Evolutionary conservation across 1,140 invertebrate species (phyloP), one percentile per base, ranked within the genome.

Genomic region (Dryas iulia): DNA sequence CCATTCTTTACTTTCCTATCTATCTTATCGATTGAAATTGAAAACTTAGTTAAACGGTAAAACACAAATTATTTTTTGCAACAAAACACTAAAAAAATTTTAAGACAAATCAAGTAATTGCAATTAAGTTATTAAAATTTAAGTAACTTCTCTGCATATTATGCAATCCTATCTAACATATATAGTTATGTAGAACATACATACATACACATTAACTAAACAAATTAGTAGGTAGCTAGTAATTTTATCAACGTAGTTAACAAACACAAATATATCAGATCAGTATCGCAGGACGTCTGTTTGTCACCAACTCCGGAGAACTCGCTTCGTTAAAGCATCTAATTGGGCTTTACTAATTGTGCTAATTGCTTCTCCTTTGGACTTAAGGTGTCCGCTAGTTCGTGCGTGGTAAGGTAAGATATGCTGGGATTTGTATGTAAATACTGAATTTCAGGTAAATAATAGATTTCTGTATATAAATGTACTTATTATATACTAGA

Each of bases 281-380:
- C 72, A 24, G 74, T 66, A 77, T 78, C 76, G 65, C 81, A 83
- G 84, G 82, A 81, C 77, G 80, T 78, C 81, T 85, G 78, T 86
- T 86, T 86, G 84, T 84, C 79, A 82, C 76, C 72, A 83, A 84
- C 79, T 84, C 76, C 73, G 63, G 82, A 78, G 71, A 87, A 87
- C 80, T 86, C 78, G 83, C 81, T 88, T 88, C 87, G 84, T 87
- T 90, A 87, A 81, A 81, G 75, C 82, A 86, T 63, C 83, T 90
- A 90, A 90, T 90, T 90, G 86, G 82, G 77, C 81, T 77, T 69
- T 80, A 74, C 81, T 89, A 86, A 87, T 87, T 87, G 81, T 83
- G 76, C 81, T 87, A 85, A 89, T 89, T 89, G 84, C 86, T 81
- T 78, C 81, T 79, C 78, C 82, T 85, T 87, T 85, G 81, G 84